Conservation (phyloP, 2,797 vertebrate genomes). For the Gambelia wislizenii region DNA sequence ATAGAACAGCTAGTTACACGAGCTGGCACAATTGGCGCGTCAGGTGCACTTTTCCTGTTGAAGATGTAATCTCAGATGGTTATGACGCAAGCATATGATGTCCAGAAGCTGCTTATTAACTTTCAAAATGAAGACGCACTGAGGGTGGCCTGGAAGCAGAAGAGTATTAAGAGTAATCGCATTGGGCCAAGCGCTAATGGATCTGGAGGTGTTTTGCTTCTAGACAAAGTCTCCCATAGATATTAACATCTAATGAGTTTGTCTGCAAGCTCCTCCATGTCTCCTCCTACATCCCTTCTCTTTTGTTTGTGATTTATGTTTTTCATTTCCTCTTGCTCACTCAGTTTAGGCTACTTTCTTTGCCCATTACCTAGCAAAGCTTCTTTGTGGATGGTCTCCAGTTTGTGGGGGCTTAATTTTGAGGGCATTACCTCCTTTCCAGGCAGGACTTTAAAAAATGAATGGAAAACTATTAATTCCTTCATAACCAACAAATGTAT, state of each 20-base stretch:
- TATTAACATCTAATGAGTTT: constrained; percentile 68
- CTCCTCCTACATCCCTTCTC: constrained; percentile 62
- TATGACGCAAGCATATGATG: constrained; percentile 60
- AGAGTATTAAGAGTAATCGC: constrained; percentile 54
- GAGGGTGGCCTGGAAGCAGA: background rate
- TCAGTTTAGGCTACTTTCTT: background rate
- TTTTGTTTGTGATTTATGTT: constrained; percentile 37
- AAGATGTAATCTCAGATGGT: constrained; percentile 38
- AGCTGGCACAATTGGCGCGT: background rate
- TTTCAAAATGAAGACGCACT: constrained; percentile 57
- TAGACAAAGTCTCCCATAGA: constrained; percentile 62
- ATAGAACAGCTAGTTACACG: constrained; percentile 22
- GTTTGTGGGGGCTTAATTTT: background rate
- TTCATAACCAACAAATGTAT: background rate
- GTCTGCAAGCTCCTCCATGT: constrained; percentile 62
- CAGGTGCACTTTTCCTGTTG: constrained; percentile 32
- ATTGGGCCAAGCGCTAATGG: constrained; percentile 63
- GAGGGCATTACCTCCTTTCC: background rate
- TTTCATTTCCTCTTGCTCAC: background rate
- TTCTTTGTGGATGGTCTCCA: background rate
- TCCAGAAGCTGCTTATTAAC: constrained; percentile 70
- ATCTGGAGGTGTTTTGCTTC: constrained; percentile 66
- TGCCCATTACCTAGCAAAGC: background rate
- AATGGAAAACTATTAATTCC: background rate
- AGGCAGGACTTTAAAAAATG: background rate